phyloP scores from a whole-genome alignment of 2,888 invertebrate species.

The Caenorhabditis uteleia region DNA sequence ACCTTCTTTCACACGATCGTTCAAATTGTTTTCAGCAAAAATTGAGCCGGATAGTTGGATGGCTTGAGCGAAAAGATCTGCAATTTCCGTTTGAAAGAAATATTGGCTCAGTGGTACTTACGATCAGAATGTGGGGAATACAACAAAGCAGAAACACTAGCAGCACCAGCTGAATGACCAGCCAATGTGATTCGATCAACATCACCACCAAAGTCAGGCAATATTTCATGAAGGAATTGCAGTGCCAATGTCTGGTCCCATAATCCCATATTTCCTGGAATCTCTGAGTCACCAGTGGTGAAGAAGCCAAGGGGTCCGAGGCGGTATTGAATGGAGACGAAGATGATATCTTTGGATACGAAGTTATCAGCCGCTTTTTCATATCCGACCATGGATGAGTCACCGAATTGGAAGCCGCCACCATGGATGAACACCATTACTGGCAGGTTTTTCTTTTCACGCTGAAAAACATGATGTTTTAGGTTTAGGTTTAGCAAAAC shows the following conservation, averaged over 20 bases:
- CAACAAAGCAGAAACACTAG: slow-evolving; percentile 47
- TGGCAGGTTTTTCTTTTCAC: slow-evolving; percentile 37
- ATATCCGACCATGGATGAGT: slow-evolving; percentile 44
- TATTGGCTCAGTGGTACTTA: too few relatives aligned
- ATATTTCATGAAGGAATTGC: slow-evolving; percentile 51
- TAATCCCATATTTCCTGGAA: slow-evolving; percentile 56
- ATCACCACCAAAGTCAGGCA: slow-evolving; percentile 56
- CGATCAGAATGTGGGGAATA: slow-evolving; percentile 56
- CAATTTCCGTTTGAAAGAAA: neutral
- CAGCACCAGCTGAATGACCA: slow-evolving; percentile 54
- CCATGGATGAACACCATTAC: slow-evolving; percentile 55
- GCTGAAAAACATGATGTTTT: slow-evolving; percentile 10
- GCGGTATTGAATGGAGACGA: slow-evolving; percentile 53
- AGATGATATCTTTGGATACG: slow-evolving; percentile 50
- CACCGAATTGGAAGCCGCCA: slow-evolving; percentile 52
- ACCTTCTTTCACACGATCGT: slow-evolving; percentile 47
- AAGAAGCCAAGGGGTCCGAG: slow-evolving; percentile 57
- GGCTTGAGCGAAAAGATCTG: slow-evolving; percentile 54
- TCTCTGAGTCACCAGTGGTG: slow-evolving; percentile 46
- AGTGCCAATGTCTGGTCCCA: slow-evolving; percentile 56
- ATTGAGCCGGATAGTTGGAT: slow-evolving; percentile 55
- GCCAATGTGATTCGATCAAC: slow-evolving; percentile 43
- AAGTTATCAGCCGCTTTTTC: slow-evolving; percentile 47
- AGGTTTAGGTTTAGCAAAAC: neutral
- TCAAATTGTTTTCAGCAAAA: slow-evolving; percentile 50